Base-by-base conservation (phyloP, 2,888 invertebrate species). In the Ectobius pallidus region DNA sequence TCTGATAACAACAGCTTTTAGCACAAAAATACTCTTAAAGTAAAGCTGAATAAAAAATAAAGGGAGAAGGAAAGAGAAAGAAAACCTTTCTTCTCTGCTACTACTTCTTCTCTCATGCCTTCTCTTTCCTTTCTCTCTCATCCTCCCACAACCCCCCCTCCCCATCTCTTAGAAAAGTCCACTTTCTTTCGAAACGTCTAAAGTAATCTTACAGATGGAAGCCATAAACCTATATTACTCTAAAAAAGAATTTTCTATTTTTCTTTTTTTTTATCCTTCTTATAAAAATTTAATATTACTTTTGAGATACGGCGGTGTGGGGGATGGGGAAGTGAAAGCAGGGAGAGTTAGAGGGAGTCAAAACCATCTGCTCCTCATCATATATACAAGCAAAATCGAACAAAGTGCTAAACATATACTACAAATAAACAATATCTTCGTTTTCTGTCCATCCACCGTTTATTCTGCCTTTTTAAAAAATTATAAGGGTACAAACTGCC, bases 201-300 rank as follows among this genome's bases (percentile, higher is more conserved):
- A 82, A 83, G 83, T 83, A 83, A 83, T 83, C 83, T 83, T 81
- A 82, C 83, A 83, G 83, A 83, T 83, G 83, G 83, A 83, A 82
- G 82, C 83, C 81, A 83, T 83, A 83, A 83, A 82, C 83, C 83
- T 82, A 83, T 83, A 83, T 83, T 83, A 83, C 83, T 82, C 82
- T 81, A 81, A 75, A 83, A 83, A 82, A 81, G 82, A 81, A 82
- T 83, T 83, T 81, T 82, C 82, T 83, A 82, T 82, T 70, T 73
- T 71, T 69, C 63, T 69, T 63, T 62, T 67, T 68, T 73, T 71
- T 73, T 75, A 67, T 75, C 81, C 79, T 80, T 81, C 82, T 82
- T 83, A 82, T 83, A 82, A 83, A 83, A 83, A 83, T 83, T 83
- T 83, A 83, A 83, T 83, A 83, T 83, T 83, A 83, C 83, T 82